Conservation (phyloP, 2,113 vertebrate species). For the Gymnocephalus cernua region DNA sequence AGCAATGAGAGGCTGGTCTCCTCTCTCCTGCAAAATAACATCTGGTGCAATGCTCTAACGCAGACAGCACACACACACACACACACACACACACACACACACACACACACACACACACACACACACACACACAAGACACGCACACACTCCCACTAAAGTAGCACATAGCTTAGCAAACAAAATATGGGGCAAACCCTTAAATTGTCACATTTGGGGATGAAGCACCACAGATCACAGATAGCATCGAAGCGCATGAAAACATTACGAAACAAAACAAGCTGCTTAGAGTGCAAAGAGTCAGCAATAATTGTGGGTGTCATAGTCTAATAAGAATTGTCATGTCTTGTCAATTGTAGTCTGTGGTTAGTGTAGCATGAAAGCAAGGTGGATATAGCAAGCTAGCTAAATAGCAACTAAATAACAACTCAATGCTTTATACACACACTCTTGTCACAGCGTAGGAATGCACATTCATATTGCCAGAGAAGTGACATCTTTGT, state of each 20-base stretch:
- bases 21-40: slow-evolving; percentile 58
- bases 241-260: slow-evolving; percentile 11
- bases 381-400: no score
- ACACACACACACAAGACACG: slow-evolving; percentile 8
- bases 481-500: no score
- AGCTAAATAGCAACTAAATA: no score
- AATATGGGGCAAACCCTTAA: slow-evolving; percentile 4
- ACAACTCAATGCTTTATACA: no score
- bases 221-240: not conserved
- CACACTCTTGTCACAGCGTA: no score
- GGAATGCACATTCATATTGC: no score
- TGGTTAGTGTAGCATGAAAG: no score
- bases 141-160: not conserved
- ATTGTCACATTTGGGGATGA: not conserved
- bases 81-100: slow-evolving; percentile 8
- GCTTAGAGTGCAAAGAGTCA: slow-evolving; percentile 10
- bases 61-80: no score
- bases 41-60: slow-evolving; percentile 57
- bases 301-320: not conserved
- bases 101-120: not conserved
- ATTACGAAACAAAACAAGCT: slow-evolving; percentile 5
- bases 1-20: slow-evolving; percentile 28
- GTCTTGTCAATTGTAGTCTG: no score
- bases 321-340: no score
- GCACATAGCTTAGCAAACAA: slow-evolving; percentile 10